Evolutionary conservation across 2,797 vertebrate genomes (phyloP).

Genomic region (Acestrorhynchus altus): DNA sequence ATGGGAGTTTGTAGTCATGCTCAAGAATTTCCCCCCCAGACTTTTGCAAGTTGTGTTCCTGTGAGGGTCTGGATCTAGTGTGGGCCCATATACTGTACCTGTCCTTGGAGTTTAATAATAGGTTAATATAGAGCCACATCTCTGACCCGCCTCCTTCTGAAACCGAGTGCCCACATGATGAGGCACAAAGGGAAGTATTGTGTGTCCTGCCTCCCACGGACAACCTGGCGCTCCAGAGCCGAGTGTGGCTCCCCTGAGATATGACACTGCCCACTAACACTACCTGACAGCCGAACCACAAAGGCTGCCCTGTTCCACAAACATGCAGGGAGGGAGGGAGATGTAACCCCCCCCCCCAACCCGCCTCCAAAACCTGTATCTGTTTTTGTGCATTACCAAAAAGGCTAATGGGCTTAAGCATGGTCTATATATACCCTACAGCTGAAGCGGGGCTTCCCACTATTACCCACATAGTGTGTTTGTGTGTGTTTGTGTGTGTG

Average conservation of each 20-base stretch:
- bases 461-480: not conserved
- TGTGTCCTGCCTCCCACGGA: slow-evolving; percentile 74
- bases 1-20: too few relatives aligned
- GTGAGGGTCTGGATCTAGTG: too few relatives aligned
- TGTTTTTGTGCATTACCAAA: slow-evolving; percentile 15
- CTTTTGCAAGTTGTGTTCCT: too few relatives aligned
- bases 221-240: slow-evolving; percentile 70
- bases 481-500: not conserved
- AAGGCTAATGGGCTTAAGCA: slow-evolving; percentile 6
- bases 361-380: not conserved
- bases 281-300: slow-evolving; percentile 74
- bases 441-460: not conserved
- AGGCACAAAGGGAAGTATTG: slow-evolving; percentile 81
- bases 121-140: not conserved
- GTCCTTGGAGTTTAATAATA: too few relatives aligned
- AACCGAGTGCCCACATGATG: slow-evolving; percentile 78
- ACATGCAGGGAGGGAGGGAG: slow-evolving; percentile 44
- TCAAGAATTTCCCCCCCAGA: too few relatives aligned
- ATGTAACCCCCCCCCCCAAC: not conserved
- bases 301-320: slow-evolving; percentile 63
- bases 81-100: not conserved
- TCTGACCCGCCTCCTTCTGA: slow-evolving; percentile 58
- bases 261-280: slow-evolving; percentile 67
- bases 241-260: slow-evolving; percentile 66
- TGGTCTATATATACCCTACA: slow-evolving; percentile 40